Evolutionary conservation across 2,888 invertebrate species (phyloP), one percentile per base, ranked within the genome.

Genomic region (Eubasilissa splendida): DNA sequence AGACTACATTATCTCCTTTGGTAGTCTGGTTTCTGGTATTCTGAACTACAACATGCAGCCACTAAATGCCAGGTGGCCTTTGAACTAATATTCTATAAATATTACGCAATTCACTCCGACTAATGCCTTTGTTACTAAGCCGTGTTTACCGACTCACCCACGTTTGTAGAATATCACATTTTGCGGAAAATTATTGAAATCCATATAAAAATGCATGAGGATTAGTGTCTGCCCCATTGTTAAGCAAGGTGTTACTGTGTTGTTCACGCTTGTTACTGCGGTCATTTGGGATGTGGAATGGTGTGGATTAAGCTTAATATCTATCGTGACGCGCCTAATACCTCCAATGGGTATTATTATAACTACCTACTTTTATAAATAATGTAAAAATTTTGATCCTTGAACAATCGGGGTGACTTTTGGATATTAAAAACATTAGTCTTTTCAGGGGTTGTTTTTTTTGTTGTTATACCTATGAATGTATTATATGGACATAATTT

Each of bases 131-230:
- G 42, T 42, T 42, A 4, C 42, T 42, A 42, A 42, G 42, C 42
- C 42, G 3, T 42, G 42, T 42, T 42, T 42, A 42, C 42, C 42
- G 42, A 42, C 42, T 7, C 42, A 42, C 33, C 65, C 65, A 65
- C 65, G 33, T 65, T 2, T 65, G 31, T 22, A 22, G 33, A 65
- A 60, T 31, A 60, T 12, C 42, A 4, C 9, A 4, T 53, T 63
- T 63, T 33, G 31, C 2, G 68, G 4, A 50, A 68, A 68, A 68
- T 5, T 68, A 50, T 68, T 42, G 68, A 68, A 52, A 68, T 68
- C 52, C 68, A 50, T 52, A 68, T 68, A 68, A 68, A 68, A 68
- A 68, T 68, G 12, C 68, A 68, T 68, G 52, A 68, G 68, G 68
- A 68, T 68, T 52, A 7, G 52, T 63, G 3, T 63, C 63, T 10